Evolutionary conservation across 2,888 invertebrate species (phyloP).

Genomic region (Ectemnius cavifrons): DNA sequence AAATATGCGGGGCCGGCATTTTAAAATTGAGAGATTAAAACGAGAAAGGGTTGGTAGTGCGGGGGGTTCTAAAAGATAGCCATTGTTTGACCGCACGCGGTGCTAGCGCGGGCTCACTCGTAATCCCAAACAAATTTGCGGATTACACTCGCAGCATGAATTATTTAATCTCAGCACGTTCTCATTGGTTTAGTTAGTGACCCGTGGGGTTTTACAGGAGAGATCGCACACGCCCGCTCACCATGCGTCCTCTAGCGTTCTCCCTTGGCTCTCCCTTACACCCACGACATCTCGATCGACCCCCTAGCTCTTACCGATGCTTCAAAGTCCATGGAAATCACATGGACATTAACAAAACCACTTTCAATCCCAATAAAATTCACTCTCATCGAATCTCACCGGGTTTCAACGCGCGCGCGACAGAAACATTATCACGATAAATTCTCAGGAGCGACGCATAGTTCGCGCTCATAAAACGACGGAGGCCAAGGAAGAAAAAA

Average conservation of each 20-base stretch:
- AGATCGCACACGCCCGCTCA: conserved; percentile 65
- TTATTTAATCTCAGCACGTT: conserved; percentile 74
- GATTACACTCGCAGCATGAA: conserved; percentile 76
- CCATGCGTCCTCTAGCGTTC: conserved; percentile 46
- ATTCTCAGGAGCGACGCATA: too few species aligned
- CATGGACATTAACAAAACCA: too few species aligned
- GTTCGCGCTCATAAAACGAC: too few species aligned
- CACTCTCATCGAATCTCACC: too few species aligned
- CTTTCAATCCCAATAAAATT: too few species aligned
- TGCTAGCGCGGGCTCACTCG: conserved; percentile 63
- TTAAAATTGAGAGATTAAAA: conserved; percentile 60
- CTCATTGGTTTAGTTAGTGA: conserved; percentile 71
- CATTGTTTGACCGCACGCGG: conserved; percentile 72
- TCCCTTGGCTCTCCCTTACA: conserved; percentile 34
- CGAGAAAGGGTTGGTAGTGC: conserved; percentile 43
- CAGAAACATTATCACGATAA: too few species aligned
- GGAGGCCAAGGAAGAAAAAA: neutral
- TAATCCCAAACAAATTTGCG: conserved; percentile 76
- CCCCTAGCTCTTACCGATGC: conserved; percentile 15
- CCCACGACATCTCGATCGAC: conserved; percentile 17
- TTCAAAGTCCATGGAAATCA: too few species aligned
- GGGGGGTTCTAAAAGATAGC: conserved; percentile 62
- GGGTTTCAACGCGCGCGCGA: too few species aligned
- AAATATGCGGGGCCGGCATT: neutral
- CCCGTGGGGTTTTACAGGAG: conserved; percentile 63